These are phyloP conservation scores for Hydra vulgaris DNA, from an alignment of 30 jellyfish, hydroid and myxozoan species.

Conservation along the genomic window DNA sequence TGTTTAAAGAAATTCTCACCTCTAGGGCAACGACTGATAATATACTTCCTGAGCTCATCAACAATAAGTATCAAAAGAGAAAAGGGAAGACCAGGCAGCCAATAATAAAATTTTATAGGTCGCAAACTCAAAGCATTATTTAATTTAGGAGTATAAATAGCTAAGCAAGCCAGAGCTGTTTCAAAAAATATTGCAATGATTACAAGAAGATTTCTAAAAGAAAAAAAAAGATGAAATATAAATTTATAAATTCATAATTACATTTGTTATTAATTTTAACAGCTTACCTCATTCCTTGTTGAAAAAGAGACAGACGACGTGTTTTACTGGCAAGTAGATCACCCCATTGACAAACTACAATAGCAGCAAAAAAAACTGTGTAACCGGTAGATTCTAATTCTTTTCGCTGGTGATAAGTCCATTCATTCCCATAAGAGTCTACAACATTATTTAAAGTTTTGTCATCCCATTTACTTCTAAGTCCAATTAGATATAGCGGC, in stretches of 20 bases:
- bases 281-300: slow-evolving; percentile 90
- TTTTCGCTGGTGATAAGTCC: slow-evolving; percentile 87
- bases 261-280: too few relatives aligned
- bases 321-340: slow-evolving; percentile 92
- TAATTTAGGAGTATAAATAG: slow-evolving; percentile 86
- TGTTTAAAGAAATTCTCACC: too few relatives aligned
- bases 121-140: slow-evolving; percentile 61
- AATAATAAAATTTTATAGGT: slow-evolving; percentile 82
- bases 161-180: slow-evolving; percentile 81
- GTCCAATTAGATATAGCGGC: slow-evolving; percentile 51
- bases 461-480: slow-evolving; percentile 75
- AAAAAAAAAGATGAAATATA: too few relatives aligned
- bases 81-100: slow-evolving; percentile 93
- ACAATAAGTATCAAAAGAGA: slow-evolving; percentile 55
- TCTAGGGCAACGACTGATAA: slow-evolving; percentile 75
- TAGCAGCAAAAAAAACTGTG: slow-evolving; percentile 91
- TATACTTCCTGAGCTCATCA: slow-evolving; percentile 71
- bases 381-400: slow-evolving; percentile 94
- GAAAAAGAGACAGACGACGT: slow-evolving; percentile 72
- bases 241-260: too few relatives aligned
- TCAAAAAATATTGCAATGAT: slow-evolving; percentile 81
- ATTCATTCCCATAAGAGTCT: slow-evolving; percentile 91
- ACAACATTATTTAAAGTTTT: slow-evolving; percentile 24
- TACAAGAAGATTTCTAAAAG: slow-evolving; percentile 74
- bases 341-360: slow-evolving; percentile 97